Evolutionary conservation across 2,113 vertebrate genomes (phyloP), one percentile per base, ranked within the genome.

Genomic region (Stigmatopora nigra): DNA sequence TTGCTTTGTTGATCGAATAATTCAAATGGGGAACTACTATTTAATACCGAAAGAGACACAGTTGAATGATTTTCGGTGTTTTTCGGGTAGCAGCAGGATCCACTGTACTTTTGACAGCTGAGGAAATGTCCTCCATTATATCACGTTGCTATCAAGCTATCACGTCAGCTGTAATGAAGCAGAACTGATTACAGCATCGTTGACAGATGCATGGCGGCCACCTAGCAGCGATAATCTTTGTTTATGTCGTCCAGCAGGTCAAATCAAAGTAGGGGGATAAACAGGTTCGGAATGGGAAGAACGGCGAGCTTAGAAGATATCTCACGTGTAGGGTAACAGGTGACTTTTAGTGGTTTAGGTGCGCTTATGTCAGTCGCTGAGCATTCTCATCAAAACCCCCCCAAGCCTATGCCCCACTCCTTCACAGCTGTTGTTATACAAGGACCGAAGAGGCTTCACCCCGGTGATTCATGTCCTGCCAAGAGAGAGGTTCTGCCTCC

Each of bases 401-500:
- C 58, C 31, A 16, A 31, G 13, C 56, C 35, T 17, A 35, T 9
- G 8, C 7, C 31, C 9, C 36, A 5, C 73, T 76, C 73, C 70
- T 57, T 35, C 71, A 81, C 87, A 90, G 87, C 89, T 91, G 90
- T 84, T 85, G 84, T 84, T 81, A 70, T 67, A 75, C 71, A 70
- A 73, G 70, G 65, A 76, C 70, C 59, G 58, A 75, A 74, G 82
- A 83, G 84, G 68, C 80, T 82, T 83, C 79, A 7, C 69, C 71
- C 69, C 56, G 22, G 53, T 76, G 78, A 82, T 86, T 89, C 82
- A 87, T 88, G 86, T 89, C 69, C 81, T 87, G 88, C 89, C 88
- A 89, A 88, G 76, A 71, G 80, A 85, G 82, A 81, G 75, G 69
- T 70, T 74, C 62, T 80, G 79, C 78, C 82, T 86, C 79, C 70